These are phyloP conservation scores for Nomada ferruginata DNA, from an alignment of 2,888 invertebrate species.

Conservation along the genomic window DNA sequence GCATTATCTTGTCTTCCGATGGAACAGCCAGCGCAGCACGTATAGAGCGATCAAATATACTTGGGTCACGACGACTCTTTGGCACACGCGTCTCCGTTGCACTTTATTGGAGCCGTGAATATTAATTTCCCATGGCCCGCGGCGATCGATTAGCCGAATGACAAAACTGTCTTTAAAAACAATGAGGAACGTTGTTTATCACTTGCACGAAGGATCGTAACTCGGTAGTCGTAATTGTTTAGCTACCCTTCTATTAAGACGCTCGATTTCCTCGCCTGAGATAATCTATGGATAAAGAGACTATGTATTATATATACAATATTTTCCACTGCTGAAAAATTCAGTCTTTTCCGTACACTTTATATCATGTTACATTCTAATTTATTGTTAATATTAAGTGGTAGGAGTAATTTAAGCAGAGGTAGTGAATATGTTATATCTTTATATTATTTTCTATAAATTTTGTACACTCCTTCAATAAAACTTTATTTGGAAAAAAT, in stretches of 20 bases:
- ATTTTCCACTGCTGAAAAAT: no score
- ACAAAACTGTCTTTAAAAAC: constrained; percentile 28
- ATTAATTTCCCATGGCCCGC: constrained; percentile 11
- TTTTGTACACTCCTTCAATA: no score
- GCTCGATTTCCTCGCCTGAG: background rate
- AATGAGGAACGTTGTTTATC: constrained; percentile 5
- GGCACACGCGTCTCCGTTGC: constrained; percentile 5
- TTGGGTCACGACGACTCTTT: constrained; percentile 55
- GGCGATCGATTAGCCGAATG: background rate
- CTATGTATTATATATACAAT: no score
- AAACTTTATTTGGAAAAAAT: no score
- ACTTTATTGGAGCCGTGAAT: constrained; percentile 13
- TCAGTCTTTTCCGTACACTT: no score
- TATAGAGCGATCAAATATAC: constrained; percentile 67
- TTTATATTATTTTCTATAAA: no score
- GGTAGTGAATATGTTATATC: no score
- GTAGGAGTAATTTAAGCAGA: no score
- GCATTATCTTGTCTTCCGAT: constrained; percentile 67
- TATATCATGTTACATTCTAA: no score
- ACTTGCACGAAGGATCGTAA: background rate
- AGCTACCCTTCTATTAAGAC: background rate
- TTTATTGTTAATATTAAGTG: no score
- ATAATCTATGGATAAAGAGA: no score
- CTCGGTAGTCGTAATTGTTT: background rate
- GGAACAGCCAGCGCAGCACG: constrained; percentile 45